Evolutionary conservation across 2,888 invertebrate species (phyloP).

Genomic region (Rambutsinella grinnellia): DNA sequence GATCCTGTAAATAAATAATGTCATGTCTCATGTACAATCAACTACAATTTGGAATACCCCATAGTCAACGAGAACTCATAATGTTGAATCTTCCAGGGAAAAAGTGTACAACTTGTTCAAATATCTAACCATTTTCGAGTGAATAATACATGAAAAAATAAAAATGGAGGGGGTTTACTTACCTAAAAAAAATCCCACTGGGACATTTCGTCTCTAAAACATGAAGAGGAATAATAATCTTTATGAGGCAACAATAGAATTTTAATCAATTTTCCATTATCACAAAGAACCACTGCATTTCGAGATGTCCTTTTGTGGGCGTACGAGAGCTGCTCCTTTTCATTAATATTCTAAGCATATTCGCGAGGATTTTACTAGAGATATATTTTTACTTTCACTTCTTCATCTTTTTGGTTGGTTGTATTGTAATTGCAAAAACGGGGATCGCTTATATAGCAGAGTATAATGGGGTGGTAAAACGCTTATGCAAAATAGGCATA

Average conservation of each 20-base stretch:
- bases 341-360: constrained; percentile 47
- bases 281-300: constrained; percentile 9
- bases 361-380: constrained; percentile 29
- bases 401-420: no score
- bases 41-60: background rate
- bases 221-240: no score
- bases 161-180: background rate
- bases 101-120: background rate
- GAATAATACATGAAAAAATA: background rate
- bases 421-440: no score
- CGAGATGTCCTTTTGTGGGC: background rate
- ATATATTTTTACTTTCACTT: background rate
- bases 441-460: no score
- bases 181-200: background rate
- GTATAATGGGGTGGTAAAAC: background rate
- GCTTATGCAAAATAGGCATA: background rate
- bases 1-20: constrained; percentile 1
- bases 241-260: constrained; percentile 31
- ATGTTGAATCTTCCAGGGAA: background rate
- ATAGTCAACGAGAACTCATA: background rate
- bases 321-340: constrained; percentile 27
- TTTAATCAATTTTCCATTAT: constrained; percentile 35
- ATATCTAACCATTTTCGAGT: background rate
- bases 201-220: background rate
- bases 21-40: background rate